Evolutionary conservation across 2,797 vertebrate genomes (phyloP).

Genomic region (Xerus rutilus): DNA sequence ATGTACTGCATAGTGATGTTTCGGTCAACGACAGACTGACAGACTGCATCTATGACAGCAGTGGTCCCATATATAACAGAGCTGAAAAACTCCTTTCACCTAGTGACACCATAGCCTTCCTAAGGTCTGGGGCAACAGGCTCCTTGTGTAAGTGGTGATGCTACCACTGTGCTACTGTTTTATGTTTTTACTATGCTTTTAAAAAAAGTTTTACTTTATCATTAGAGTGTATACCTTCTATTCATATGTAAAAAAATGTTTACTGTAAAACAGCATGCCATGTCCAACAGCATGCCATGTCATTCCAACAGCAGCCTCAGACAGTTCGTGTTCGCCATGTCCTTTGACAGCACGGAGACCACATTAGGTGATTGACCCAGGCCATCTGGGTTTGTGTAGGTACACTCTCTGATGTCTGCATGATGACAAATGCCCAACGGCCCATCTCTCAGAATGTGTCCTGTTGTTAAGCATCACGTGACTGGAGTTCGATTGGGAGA

Average conservation of each 20-base stretch:
- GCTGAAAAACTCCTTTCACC: not conserved
- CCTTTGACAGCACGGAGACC: not conserved
- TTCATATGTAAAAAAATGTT: not conserved
- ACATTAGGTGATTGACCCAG: not conserved
- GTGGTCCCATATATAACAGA: not conserved
- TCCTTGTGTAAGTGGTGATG: not conserved
- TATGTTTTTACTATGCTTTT: not conserved
- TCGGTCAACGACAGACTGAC: too few species aligned
- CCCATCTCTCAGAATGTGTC: not conserved
- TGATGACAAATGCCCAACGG: not conserved
- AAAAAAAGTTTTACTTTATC: too few species aligned
- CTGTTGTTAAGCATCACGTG: not conserved
- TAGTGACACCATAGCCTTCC: not conserved
- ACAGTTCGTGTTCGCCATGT: not conserved
- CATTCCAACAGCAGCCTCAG: fast-evolving
- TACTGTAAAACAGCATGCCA: not conserved
- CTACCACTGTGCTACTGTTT: not conserved
- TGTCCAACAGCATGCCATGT: not conserved
- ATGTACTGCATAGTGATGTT: too few species aligned
- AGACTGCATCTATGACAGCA: too few species aligned
- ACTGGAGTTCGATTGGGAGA: not conserved
- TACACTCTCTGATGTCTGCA: too few species aligned
- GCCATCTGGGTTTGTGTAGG: not conserved
- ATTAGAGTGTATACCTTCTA: not conserved
- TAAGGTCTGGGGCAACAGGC: not conserved